These are phyloP conservation scores for Oscheius sp. DNA, from an alignment of 2,888 invertebrate genomes.

Conservation along the genomic window DNA sequence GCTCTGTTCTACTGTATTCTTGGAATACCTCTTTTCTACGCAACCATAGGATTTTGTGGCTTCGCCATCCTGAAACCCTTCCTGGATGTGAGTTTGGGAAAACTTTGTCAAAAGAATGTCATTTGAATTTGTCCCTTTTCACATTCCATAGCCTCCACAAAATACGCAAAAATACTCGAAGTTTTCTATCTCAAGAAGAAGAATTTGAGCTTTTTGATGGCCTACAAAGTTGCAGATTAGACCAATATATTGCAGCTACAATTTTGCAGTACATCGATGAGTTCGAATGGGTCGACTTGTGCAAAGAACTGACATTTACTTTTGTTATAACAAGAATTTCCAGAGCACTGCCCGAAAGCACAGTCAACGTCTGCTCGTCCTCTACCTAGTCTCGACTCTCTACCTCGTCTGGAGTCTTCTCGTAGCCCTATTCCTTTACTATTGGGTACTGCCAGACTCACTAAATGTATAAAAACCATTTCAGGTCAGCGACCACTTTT, in stretches of 20 bases:
- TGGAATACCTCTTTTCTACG: conserved; percentile 69
- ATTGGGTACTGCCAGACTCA: conserved; percentile 42
- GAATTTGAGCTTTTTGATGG: too few relatives aligned
- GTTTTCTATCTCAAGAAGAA: too few relatives aligned
- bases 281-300: too few relatives aligned
- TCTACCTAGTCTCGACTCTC: conserved; percentile 43
- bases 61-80: conserved; percentile 49
- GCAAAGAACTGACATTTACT: too few relatives aligned
- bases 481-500: conserved; percentile 59
- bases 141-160: not conserved
- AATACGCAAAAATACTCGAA: too few relatives aligned
- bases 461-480: not conserved
- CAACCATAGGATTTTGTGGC: conserved; percentile 51
- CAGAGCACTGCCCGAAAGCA: conserved; percentile 29
- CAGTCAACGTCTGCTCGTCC: conserved; percentile 35
- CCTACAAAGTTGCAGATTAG: too few relatives aligned
- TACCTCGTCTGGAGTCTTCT: conserved; percentile 88
- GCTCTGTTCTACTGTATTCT: conserved; percentile 66
- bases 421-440: conserved; percentile 50
- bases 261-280: too few relatives aligned
- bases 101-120: not conserved
- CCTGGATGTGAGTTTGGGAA: conserved; percentile 37
- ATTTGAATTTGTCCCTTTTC: not conserved
- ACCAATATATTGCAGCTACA: too few relatives aligned
- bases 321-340: conserved; percentile 1